Evolutionary conservation across 2,888 invertebrate species (phyloP), one percentile per base, ranked within the genome.

Genomic region (Agrotis exclamationis): DNA sequence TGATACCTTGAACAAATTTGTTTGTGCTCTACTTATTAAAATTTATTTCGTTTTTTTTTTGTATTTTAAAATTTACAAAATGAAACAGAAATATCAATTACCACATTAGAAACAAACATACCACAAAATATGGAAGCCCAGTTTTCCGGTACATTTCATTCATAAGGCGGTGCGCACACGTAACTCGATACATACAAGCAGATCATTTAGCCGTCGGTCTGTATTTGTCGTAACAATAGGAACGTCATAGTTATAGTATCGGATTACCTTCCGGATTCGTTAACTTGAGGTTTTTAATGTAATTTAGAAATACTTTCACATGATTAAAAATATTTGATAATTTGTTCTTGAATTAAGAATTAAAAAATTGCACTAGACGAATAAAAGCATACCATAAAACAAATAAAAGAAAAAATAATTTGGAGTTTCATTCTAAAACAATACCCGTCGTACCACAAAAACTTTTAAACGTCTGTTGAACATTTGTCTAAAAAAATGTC

Each of bases 181-280:
- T 84, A 93, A 94, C 79, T 63, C 51, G 87, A 93, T 88, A 91
- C 83, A 63, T 60, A 65, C 69, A 83, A 85, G 83, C 87, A 93
- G 90, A 89, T 92, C 89, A 94, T 95, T 95, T 91, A 92, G 90
- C 89, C 90, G 95, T 95, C 95, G 67, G 79, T 87, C 74, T 89
- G 81, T 87, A 91, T 95, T 93, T 92, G 80, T 64, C 69, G 74
- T 76, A 74, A 93, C 91, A 93, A 93, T 90, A 83, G 86, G 72
- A 84, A 86, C 86, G 88, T 76, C 83, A 83, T 93, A 85, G 86
- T 93, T 93, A 92, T 88, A 90, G 82, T 93, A 94, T 95, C 87
- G 63, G 48, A 80, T 95, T 95, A 93, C 95, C 88, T 92, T 94
- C 93, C 94, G 94, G 92, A 80, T 74, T 62, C 20, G 14, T 83